These are phyloP conservation scores for Chiloscyllium plagiosum DNA, from an alignment of 2,113 vertebrate genomes.

Conservation along the genomic window DNA sequence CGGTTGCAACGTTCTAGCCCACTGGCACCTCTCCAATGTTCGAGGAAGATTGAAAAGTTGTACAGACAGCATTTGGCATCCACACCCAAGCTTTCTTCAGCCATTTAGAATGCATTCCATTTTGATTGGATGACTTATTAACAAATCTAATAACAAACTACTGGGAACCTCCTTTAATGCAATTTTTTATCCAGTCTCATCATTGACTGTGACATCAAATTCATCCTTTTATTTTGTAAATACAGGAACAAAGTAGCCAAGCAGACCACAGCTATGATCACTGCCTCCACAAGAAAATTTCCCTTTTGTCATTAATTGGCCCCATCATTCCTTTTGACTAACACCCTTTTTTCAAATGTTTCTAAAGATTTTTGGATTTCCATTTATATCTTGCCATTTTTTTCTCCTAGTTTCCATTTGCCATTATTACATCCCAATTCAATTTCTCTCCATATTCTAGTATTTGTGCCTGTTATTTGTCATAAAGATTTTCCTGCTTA, in stretches of 20 bases:
- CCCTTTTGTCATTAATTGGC: background rate
- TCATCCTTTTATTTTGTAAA: background rate
- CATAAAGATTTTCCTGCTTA: background rate
- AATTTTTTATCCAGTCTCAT: background rate
- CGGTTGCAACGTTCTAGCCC: background rate
- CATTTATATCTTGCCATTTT: too few relatives aligned
- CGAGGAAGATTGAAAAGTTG: background rate
- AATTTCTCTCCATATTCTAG: background rate
- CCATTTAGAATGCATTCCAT: background rate
- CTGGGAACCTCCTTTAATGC: background rate
- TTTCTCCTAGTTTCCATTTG: background rate
- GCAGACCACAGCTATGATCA: background rate
- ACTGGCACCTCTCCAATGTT: background rate
- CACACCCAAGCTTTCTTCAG: background rate
- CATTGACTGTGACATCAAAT: background rate
- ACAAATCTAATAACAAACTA: background rate
- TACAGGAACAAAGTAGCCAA: background rate
- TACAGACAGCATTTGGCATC: background rate
- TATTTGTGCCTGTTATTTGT: background rate
- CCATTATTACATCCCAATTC: background rate
- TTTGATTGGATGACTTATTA: background rate
- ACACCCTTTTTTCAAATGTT: background rate
- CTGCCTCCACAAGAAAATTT: background rate
- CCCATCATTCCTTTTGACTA: background rate
- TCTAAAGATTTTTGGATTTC: too few relatives aligned